Base-by-base conservation (phyloP, 2,888 invertebrate species). In the Blomia tropicalis region DNA sequence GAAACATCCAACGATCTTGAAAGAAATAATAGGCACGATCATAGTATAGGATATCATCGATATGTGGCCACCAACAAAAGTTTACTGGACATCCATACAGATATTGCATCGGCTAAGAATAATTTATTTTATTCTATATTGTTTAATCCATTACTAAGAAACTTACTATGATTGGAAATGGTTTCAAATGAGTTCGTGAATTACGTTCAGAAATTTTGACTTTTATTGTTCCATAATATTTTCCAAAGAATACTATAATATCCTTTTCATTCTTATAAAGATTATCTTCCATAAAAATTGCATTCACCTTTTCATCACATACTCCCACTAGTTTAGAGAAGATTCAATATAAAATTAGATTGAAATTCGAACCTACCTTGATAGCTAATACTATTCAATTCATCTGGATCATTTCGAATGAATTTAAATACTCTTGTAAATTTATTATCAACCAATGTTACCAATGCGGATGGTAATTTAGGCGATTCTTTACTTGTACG, bases 161-260 rank as follows among this genome's bases (percentile, higher is more conserved):
- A 47, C 51, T 47, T n/a, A 47, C 51, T n/a, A 47, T 7, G n/a
- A 47, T 47, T 22, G 51, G 51, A 47, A 47, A 47, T 27, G 51
- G 22, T n/a, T 22, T 14, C 27, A 47, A 14, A 11, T 25, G 51
- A 27, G 51, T 47, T 7, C 22, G 22, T 27, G 23, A 27, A n/a
- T 27, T 27, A 11, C 22, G 7, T n/a, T 27, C 51, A 7, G 7
- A 7, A 47, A 47, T 47, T 17, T 36, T 47, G 51, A 47, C 51
- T 14, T 14, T 47, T n/a, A 47, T n/a, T n/a, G 7, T 7, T 14
- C 23, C 22, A n/a, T 47, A 47, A n/a, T 47, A 47, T 14, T 47
- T 47, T 7, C 22, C 23, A 27, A 47, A 47, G 27, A 47, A 47
- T 7, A 47, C 7, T 14, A 47, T 7, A 7, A 27, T n/a, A 27